Percentiles rank a stretch among this genome's conserved stretches.
Conservation (phyloP, 2,888 invertebrate species). For the Chelonus formosanus region DNA sequence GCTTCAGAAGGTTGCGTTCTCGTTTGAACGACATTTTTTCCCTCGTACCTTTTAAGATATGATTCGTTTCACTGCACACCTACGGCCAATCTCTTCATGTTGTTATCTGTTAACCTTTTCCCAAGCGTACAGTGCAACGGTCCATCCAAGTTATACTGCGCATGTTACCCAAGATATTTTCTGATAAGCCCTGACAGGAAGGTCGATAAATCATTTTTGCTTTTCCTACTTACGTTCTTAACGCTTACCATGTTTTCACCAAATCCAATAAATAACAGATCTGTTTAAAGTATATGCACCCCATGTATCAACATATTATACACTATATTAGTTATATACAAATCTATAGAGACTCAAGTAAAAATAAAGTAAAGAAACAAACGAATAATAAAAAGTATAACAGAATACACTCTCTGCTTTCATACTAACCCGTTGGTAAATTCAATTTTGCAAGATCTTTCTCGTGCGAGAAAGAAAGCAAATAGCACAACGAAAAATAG, state of each 20-base stretch:
- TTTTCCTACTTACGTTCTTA: constrained; percentile 12
- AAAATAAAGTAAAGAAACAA: background rate
- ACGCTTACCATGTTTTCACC: background rate
- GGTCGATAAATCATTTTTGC: constrained; percentile 24
- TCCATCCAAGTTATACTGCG: constrained; percentile 35
- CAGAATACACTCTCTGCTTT: too few relatives aligned
- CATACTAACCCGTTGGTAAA: background rate
- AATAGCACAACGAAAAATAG: constrained; percentile 10
- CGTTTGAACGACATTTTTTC: constrained; percentile 15
- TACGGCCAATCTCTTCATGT: constrained; percentile 32
- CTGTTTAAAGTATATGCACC: too few relatives aligned
- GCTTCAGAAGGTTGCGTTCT: constrained; percentile 11
- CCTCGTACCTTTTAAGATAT: constrained; percentile 1
- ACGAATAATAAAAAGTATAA: too few relatives aligned
- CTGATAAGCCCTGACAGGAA: constrained; percentile 6
- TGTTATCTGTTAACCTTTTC: constrained; percentile 39
- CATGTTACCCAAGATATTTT: constrained; percentile 42
- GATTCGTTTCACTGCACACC: constrained; percentile 13
- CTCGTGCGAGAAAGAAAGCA: constrained; percentile 17
- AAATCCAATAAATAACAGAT: too few relatives aligned
- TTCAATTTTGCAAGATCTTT: constrained; percentile 12
- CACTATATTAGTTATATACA: background rate
- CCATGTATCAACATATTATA: background rate
- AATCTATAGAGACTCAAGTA: background rate
- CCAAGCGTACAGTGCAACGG: constrained; percentile 34